Percentiles rank a stretch among this genome's conserved stretches.
Evolutionary conservation across 2,113 vertebrate genomes (phyloP).

Genomic region (Numenius arquata): DNA sequence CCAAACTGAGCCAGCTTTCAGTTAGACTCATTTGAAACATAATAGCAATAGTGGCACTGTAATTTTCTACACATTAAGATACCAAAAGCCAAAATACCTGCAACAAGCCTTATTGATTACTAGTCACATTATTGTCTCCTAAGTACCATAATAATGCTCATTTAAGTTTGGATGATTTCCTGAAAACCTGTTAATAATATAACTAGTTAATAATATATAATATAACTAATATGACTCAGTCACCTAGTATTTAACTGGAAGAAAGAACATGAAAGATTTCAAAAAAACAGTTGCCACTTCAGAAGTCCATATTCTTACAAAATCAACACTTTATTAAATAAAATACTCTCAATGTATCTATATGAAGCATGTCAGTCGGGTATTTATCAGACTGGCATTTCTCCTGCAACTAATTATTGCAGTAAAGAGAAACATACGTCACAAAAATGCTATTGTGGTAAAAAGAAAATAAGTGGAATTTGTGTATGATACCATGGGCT

Average conservation of each 20-base stretch:
- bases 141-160: background rate
- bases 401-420: background rate
- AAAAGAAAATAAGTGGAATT: background rate
- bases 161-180: background rate
- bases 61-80: background rate
- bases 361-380: background rate
- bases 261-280: background rate
- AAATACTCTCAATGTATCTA: background rate
- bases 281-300: background rate
- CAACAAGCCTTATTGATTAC: background rate
- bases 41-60: background rate
- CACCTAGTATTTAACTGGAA: background rate
- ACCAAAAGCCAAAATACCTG: background rate
- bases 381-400: background rate
- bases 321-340: background rate
- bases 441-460: background rate
- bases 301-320: background rate
- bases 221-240: no score
- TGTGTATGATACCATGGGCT: fast-evolving
- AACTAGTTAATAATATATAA: no score
- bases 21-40: background rate
- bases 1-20: background rate
- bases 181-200: background rate
- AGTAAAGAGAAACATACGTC: background rate
- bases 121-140: background rate